phyloP scores from a whole-genome alignment of 1,140 invertebrate species.

The Drosophila bocqueti region DNA sequence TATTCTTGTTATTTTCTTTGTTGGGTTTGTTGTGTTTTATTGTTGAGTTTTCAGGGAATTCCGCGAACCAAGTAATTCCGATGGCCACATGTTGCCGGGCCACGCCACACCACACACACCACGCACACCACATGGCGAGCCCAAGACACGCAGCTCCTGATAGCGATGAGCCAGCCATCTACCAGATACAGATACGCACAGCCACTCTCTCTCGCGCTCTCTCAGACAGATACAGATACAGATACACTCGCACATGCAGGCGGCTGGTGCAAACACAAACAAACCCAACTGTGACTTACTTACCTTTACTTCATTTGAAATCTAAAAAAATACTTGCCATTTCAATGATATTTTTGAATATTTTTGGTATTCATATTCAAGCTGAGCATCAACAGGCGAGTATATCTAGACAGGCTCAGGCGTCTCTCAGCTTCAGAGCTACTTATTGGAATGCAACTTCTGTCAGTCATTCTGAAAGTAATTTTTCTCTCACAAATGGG shows the following conservation, averaged over 20 bases:
- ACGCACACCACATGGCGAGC: conserved; percentile 22
- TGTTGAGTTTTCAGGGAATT: conserved; percentile 5
- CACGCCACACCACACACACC: conserved; percentile 8
- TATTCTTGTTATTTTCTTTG: background rate
- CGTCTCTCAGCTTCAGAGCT: no score
- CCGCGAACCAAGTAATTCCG: conserved; percentile 28
- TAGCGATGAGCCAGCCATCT: conserved; percentile 21
- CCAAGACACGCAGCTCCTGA: conserved; percentile 10
- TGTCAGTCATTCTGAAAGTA: background rate
- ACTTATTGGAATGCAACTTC: no score
- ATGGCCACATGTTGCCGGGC: conserved; percentile 35
- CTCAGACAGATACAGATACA: background rate
- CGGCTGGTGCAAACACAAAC: conserved; percentile 15
- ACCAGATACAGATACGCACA: conserved; percentile 36
- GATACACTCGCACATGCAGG: background rate
- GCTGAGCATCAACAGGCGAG: background rate
- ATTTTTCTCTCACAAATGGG: background rate
- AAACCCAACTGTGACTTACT: conserved; percentile 6
- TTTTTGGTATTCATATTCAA: background rate
- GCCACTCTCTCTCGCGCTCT: background rate
- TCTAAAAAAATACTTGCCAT: background rate
- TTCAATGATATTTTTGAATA: background rate
- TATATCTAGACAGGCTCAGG: background rate
- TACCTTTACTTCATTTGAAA: no score
- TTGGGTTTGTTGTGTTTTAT: background rate